Evolutionary conservation across 1,140 invertebrate species (phyloP), one percentile per base, ranked within the genome.

Genomic region (Hirudo medicinalis): DNA sequence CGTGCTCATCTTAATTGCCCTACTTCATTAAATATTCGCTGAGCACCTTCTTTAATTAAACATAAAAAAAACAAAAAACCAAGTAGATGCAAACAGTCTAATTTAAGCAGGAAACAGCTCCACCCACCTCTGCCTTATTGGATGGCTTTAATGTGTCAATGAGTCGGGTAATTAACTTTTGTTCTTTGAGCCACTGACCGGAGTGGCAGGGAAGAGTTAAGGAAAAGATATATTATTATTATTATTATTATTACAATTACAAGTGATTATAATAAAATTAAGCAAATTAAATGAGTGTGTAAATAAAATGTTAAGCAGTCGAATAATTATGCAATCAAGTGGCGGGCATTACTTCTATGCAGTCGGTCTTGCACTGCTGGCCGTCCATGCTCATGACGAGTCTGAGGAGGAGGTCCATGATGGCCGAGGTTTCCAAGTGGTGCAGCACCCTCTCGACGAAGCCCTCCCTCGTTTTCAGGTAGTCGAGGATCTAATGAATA

Each of bases 341-440:
- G 25, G 9, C 25, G 2, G 25, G 2, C 54, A 5, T 85, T 84
- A 94, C 92, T 83, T 89, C 88, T 79, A 92, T 86, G 78, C 93
- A 86, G 82, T 89, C 89, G 80, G 87, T 85, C 77, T 89, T 87
- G 81, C 88, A 87, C 77, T 90, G 88, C 74, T 83, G 83, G 72
- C 87, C 89, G 79, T 92, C 90, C 60, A 94, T 87, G 80, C 90
- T 87, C 63, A 90, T 91, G 78, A 94, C 86, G 73, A 93, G 86
- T 81, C 91, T 89, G 74, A 92, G 86, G 75, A 94, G 86, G 72
- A 94, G 86, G 86, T 97, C 93, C 87, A 94, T 94, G 77, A 97
- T 91, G 75, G 94, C 91, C 22, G 92, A 96, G 49, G 92, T 95
- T 76, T 91, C 88, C 76, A 97, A 87, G 83, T 97, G 93, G 77